Conservation (phyloP, 2,888 invertebrate genomes). For the Clanis bilineata region DNA sequence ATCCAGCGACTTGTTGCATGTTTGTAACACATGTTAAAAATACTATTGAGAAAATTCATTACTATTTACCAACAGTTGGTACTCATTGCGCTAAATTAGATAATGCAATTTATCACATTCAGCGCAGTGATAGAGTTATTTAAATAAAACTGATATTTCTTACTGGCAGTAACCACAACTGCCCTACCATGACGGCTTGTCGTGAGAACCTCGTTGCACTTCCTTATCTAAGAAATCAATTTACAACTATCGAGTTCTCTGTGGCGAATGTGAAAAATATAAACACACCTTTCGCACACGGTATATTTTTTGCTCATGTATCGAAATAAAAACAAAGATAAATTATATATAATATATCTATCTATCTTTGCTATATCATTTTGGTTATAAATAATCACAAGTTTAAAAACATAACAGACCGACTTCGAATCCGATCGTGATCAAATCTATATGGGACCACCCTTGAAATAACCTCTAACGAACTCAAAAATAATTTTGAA, state of each 20-base stretch:
- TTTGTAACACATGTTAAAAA: too few relatives aligned
- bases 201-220: constrained; percentile 41
- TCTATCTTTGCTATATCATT: too few relatives aligned
- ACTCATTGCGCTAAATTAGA: not conserved
- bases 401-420: too few relatives aligned
- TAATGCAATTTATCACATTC: not conserved
- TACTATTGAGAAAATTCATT: too few relatives aligned
- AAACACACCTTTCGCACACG: constrained; percentile 8
- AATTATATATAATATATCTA: too few relatives aligned
- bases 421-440: too few relatives aligned
- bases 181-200: constrained; percentile 42
- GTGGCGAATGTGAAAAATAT: constrained; percentile 28
- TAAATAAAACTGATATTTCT: constrained; percentile 24
- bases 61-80: not conserved
- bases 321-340: not conserved
- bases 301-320: not conserved
- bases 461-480: too few relatives aligned
- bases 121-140: not conserved
- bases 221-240: constrained; percentile 45
- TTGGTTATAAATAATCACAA: too few relatives aligned
- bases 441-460: too few relatives aligned
- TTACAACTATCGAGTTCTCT: constrained; percentile 31
- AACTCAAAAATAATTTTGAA: too few relatives aligned
- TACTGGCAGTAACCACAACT: constrained; percentile 33
- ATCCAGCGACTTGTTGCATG: too few relatives aligned